These are phyloP conservation scores for Limonius californicus DNA, from an alignment of 1,140 invertebrate species.

Conservation along the genomic window DNA sequence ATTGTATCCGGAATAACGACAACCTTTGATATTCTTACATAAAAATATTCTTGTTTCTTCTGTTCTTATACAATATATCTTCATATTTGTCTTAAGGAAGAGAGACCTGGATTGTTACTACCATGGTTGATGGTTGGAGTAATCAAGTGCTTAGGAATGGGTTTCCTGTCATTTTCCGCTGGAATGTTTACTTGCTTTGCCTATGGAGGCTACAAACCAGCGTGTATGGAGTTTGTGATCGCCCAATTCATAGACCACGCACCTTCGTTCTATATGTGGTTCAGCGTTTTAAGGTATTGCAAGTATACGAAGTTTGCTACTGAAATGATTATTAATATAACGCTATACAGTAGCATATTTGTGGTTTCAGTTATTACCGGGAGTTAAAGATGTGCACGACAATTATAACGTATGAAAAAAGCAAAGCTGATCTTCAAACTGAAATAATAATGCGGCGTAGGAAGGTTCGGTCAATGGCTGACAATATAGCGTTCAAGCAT, in stretches of 20 bases:
- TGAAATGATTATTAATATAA: too few relatives aligned
- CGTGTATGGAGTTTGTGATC: conserved; percentile 19
- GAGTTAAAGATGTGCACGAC: not conserved
- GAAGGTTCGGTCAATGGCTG: not conserved
- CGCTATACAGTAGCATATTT: too few relatives aligned
- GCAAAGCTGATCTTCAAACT: not conserved
- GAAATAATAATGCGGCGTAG: not conserved
- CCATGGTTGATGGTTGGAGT: conserved; percentile 18
- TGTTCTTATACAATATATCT: not conserved
- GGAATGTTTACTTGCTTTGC: conserved; percentile 15
- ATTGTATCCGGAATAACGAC: too few relatives aligned
- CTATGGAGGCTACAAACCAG: conserved; percentile 11
- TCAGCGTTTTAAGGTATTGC: conserved; percentile 21
- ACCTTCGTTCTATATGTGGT: conserved; percentile 20
- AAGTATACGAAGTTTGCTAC: too few relatives aligned
- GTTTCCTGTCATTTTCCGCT: conserved; percentile 7
- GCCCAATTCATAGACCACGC: conserved; percentile 14
- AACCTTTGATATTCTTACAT: too few relatives aligned
- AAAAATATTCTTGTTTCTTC: too few relatives aligned
- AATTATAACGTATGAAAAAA: not conserved
- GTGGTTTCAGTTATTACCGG: not conserved
- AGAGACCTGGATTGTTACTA: conserved; percentile 11
- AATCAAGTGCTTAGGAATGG: conserved; percentile 17
- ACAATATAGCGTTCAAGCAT: too few relatives aligned
- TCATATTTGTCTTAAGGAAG: conserved; percentile 15